phyloP scores from a whole-genome alignment of 2,888 invertebrate species.

The Ennomos quercinarius region DNA sequence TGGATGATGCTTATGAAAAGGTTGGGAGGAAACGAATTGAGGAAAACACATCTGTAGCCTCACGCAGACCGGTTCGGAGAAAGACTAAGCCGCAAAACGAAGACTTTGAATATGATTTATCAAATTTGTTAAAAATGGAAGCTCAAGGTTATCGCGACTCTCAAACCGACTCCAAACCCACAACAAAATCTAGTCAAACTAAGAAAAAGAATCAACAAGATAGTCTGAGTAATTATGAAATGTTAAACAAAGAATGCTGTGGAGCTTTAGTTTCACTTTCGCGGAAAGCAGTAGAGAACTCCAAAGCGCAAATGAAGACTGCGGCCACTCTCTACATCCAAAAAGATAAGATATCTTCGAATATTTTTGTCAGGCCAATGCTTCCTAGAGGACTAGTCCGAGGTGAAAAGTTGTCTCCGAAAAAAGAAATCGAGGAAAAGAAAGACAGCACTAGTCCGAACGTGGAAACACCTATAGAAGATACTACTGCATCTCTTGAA shows the following conservation, averaged over 20 bases:
- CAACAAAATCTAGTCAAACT: constrained; percentile 55
- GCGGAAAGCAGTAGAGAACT: constrained; percentile 64
- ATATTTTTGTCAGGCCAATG: constrained; percentile 72
- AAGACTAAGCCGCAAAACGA: constrained; percentile 87
- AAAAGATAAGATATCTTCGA: constrained; percentile 55
- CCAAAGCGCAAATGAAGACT: constrained; percentile 69
- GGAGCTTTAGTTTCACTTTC: constrained; percentile 71
- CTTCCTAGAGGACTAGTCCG: constrained; percentile 62
- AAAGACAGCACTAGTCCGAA: constrained; percentile 89
- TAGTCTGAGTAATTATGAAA: constrained; percentile 55
- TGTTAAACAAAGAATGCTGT: constrained; percentile 67
- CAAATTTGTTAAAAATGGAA: constrained; percentile 83
- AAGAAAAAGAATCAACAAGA: constrained; percentile 67
- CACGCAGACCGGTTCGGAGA: constrained; percentile 87
- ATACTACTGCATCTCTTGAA: constrained; percentile 30
- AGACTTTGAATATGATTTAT: constrained; percentile 90
- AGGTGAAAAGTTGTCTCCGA: constrained; percentile 70
- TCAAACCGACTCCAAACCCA: constrained; percentile 47
- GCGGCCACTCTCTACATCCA: constrained; percentile 50
- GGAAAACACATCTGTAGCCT: constrained; percentile 56
- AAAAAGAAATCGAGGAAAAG: constrained; percentile 62
- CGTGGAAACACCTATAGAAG: constrained; percentile 78
- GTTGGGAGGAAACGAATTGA: constrained; percentile 52
- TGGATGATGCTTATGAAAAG: constrained; percentile 73
- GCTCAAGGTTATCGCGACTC: constrained; percentile 79